A percentile compares a stretch with the other conserved stretches of the same genome.
These are phyloP conservation scores for Halcyon smyrnensis DNA, from an alignment of 2,797 vertebrate genomes.

Conservation along the genomic window DNA sequence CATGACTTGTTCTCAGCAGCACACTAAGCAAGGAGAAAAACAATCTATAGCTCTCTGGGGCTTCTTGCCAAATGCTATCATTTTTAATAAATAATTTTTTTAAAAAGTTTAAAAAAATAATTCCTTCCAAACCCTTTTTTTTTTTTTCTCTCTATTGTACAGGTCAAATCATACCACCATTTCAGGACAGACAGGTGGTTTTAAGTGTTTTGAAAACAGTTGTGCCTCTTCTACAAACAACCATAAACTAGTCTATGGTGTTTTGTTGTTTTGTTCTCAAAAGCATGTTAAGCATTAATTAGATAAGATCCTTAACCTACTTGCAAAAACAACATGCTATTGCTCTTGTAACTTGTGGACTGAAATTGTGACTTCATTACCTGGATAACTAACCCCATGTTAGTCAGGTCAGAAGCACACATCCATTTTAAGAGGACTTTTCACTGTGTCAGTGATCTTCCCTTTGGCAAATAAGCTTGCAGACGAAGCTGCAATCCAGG, in stretches of 20 bases:
- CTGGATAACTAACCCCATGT: not conserved
- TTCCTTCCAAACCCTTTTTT: not conserved
- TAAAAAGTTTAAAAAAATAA: too few relatives aligned
- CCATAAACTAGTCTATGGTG: not conserved
- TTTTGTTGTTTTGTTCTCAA: not conserved
- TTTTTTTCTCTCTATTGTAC: too few relatives aligned
- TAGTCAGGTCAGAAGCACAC: not conserved
- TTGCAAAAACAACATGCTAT: not conserved
- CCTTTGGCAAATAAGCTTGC: not conserved
- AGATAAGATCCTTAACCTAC: not conserved
- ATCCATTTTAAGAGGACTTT: not conserved
- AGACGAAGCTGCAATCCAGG: not conserved
- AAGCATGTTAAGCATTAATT: not conserved
- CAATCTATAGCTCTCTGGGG: not conserved
- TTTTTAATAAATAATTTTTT: not conserved
- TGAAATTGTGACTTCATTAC: not conserved
- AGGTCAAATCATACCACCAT: not conserved
- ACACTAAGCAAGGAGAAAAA: not conserved
- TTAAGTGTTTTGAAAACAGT: not conserved
- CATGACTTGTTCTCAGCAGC: not conserved
- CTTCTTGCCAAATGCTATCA: not conserved
- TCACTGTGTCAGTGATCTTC: not conserved
- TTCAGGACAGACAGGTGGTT: not conserved
- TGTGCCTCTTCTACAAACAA: not conserved
- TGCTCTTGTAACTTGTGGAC: not conserved